A percentile compares a stretch with the other conserved stretches of the same genome.
These are phyloP conservation scores for Vanessa tameamea DNA, from an alignment of 1,140 invertebrate species.

Conservation along the genomic window DNA sequence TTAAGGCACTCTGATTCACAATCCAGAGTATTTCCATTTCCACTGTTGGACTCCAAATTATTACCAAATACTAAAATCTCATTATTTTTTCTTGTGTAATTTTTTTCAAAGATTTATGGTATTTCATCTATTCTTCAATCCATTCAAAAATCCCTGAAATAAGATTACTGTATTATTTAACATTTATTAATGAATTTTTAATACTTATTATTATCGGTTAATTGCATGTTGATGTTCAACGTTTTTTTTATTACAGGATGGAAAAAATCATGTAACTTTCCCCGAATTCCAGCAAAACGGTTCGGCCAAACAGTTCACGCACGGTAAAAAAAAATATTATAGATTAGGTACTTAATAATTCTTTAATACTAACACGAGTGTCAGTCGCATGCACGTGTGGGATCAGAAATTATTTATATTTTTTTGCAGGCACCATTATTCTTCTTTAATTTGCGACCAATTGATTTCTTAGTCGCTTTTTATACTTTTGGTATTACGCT, in stretches of 20 bases:
- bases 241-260: slow-evolving; percentile 82
- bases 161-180: too few species aligned
- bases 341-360: slow-evolving; percentile 81
- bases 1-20: too few species aligned
- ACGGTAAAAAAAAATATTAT: slow-evolving; percentile 87
- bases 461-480: slow-evolving; percentile 19
- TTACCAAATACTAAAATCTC: too few species aligned
- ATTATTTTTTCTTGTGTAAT: too few species aligned
- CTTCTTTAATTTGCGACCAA: slow-evolving; percentile 27
- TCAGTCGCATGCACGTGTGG: slow-evolving; percentile 79
- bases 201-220: too few species aligned
- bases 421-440: slow-evolving; percentile 36
- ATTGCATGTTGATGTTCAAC: not conserved
- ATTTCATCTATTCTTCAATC: too few species aligned
- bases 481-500: not conserved
- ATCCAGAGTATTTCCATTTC: too few species aligned
- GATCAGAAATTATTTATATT: slow-evolving; percentile 46
- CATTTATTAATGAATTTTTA: too few species aligned
- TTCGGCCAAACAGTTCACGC: slow-evolving; percentile 90
- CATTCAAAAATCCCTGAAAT: too few species aligned
- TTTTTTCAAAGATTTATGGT: too few species aligned
- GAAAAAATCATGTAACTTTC: slow-evolving; percentile 93
- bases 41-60: too few species aligned
- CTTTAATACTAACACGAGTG: slow-evolving; percentile 76
- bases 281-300: slow-evolving; percentile 93